Evolutionary conservation across 2,888 invertebrate genomes (phyloP).

Genomic region (Drosophila multiciliata): DNA sequence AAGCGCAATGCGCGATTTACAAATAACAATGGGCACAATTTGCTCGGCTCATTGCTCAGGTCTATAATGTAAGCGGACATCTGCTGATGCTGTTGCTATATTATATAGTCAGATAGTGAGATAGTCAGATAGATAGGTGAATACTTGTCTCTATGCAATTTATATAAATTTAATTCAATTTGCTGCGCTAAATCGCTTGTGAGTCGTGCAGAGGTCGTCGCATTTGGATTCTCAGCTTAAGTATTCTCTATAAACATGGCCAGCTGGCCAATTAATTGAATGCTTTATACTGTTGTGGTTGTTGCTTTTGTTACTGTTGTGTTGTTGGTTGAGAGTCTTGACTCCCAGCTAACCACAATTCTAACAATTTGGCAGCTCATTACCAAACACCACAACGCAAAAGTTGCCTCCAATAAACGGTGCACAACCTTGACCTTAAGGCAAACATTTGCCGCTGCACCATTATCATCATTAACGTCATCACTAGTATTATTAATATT

Average conservation of each 20-base stretch:
- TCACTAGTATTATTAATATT: constrained; percentile 21
- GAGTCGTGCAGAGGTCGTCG: constrained; percentile 65
- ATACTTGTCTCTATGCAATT: constrained; percentile 68
- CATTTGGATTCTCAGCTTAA: constrained; percentile 59
- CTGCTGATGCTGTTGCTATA: constrained; percentile 38
- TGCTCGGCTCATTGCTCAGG: constrained; percentile 65
- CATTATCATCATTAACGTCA: constrained; percentile 46
- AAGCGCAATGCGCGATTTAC: constrained; percentile 71
- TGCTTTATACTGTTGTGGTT: constrained; percentile 32
- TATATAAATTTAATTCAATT: constrained; percentile 80
- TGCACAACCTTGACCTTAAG: constrained; percentile 78
- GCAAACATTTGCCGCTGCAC: constrained; percentile 41
- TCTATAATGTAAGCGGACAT: constrained; percentile 78
- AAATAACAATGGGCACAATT: constrained; percentile 78
- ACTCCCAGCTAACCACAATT: constrained; percentile 65
- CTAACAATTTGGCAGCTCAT: constrained; percentile 80
- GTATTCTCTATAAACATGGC: constrained; percentile 56
- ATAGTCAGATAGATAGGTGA: constrained; percentile 32
- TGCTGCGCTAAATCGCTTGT: constrained; percentile 72
- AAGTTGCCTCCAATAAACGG: constrained; percentile 67
- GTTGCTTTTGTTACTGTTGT: constrained; percentile 8
- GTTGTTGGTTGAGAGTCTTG: constrained; percentile 28
- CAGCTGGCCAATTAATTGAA: constrained; percentile 66
- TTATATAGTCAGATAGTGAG: constrained; percentile 34
- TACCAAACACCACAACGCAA: constrained; percentile 59